Evolutionary conservation across 1,140 invertebrate genomes (phyloP).

Genomic region (Pogonomyrmex californicus): DNA sequence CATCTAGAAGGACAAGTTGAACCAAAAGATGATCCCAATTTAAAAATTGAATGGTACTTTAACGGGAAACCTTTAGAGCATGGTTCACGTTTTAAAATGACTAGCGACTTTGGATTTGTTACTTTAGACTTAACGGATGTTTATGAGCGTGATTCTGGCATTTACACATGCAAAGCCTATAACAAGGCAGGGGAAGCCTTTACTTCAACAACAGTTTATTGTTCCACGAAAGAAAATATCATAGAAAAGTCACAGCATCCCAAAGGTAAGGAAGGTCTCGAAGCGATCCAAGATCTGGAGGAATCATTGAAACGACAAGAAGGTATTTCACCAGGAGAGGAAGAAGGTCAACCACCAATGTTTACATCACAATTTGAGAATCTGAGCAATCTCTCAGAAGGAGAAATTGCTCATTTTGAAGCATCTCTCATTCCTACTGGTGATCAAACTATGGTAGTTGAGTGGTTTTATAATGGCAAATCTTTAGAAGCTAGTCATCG

Average conservation of each 20-base stretch:
- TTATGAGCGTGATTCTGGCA: conserved; percentile 97
- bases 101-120: conserved; percentile 97
- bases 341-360: conserved; percentile 93
- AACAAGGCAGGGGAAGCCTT: conserved; percentile 96
- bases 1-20: conserved; percentile 97
- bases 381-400: conserved; percentile 93
- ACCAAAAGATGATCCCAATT: conserved; percentile 98
- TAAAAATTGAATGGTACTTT: conserved; percentile 98
- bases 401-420: conserved; percentile 97
- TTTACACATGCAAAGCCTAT: conserved; percentile 96
- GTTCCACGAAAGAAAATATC: conserved; percentile 93
- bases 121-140: conserved; percentile 96
- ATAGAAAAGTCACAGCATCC: conserved; percentile 97
- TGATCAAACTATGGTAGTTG: conserved; percentile 98
- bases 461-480: conserved; percentile 99
- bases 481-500: conserved; percentile 95
- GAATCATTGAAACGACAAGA: conserved; percentile 93
- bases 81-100: conserved; percentile 95
- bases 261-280: conserved; percentile 95
- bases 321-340: conserved; percentile 89
- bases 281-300: conserved; percentile 96
- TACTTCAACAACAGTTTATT: conserved; percentile 95
- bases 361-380: conserved; percentile 96
- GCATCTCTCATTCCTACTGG: conserved; percentile 97
- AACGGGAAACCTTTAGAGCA: conserved; percentile 95